Evolutionary conservation across 2,888 invertebrate species (phyloP).

Genomic region (Chaetogeoica ovagalla): DNA sequence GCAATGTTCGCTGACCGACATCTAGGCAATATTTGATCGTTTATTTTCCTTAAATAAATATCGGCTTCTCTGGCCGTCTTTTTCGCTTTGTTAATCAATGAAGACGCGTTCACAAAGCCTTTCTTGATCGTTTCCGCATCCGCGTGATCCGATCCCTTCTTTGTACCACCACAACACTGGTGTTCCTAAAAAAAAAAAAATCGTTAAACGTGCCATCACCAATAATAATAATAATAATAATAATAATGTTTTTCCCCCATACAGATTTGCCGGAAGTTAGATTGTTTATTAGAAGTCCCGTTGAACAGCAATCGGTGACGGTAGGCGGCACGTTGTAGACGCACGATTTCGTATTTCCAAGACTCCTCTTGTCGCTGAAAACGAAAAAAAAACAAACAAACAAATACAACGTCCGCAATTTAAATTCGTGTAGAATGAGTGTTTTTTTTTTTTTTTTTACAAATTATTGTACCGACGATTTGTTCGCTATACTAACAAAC

Average conservation of each 20-base stretch:
- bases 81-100: constrained; percentile 20
- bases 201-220: no score
- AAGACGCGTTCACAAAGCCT: constrained; percentile 6
- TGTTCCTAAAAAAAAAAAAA: constrained; percentile 8
- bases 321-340: background rate
- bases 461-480: no score
- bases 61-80: constrained; percentile 1
- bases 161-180: background rate
- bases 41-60: constrained; percentile 11
- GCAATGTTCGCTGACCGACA: constrained; percentile 7
- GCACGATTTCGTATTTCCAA: background rate
- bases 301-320: background rate
- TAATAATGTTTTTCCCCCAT: no score
- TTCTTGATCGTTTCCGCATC: background rate
- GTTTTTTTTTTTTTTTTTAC: no score
- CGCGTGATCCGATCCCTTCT: background rate
- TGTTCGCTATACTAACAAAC: no score
- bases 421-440: background rate
- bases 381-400: background rate
- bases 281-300: background rate
- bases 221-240: no score
- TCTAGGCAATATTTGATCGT: constrained; percentile 24
- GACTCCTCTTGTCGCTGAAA: background rate
- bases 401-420: background rate
- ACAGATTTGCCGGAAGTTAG: background rate